Evolutionary conservation across 1,140 invertebrate species (phyloP).

Genomic region (Orussus abietinus): DNA sequence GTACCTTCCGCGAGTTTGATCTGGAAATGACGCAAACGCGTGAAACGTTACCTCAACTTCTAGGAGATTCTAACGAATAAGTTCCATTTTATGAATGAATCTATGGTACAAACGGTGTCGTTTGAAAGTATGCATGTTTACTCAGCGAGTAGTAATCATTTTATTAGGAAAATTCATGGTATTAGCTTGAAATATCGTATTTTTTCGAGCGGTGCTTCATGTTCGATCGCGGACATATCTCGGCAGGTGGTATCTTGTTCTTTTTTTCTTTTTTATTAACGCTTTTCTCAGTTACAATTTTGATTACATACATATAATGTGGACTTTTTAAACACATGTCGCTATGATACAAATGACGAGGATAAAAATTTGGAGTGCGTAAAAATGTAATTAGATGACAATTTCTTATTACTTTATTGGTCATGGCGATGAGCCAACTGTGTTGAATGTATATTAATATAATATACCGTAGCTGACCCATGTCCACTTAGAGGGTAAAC

Average conservation of each 20-base stretch:
- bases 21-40: too few species aligned
- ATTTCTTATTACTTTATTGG: constrained; percentile 45
- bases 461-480: constrained; percentile 50
- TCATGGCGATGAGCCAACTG: constrained; percentile 45
- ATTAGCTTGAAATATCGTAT: constrained; percentile 30
- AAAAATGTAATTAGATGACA: constrained; percentile 54
- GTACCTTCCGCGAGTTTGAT: too few species aligned
- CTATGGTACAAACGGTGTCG: too few species aligned
- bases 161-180: constrained; percentile 6
- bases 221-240: too few species aligned
- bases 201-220: too few species aligned
- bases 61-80: too few species aligned
- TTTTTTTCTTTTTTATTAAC: constrained; percentile 48
- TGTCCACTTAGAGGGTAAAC: constrained; percentile 40
- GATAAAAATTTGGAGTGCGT: constrained; percentile 53
- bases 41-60: too few species aligned
- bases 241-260: too few species aligned
- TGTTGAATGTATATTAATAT: constrained; percentile 54
- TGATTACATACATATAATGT: constrained; percentile 56
- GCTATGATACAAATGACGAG: constrained; percentile 53
- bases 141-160: too few species aligned
- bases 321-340: constrained; percentile 50
- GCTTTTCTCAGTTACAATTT: constrained; percentile 53
- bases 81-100: too few species aligned
- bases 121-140: too few species aligned